Evolutionary conservation across 1,140 invertebrate genomes (phyloP).

Genomic region (Rhagoletis pomonella): DNA sequence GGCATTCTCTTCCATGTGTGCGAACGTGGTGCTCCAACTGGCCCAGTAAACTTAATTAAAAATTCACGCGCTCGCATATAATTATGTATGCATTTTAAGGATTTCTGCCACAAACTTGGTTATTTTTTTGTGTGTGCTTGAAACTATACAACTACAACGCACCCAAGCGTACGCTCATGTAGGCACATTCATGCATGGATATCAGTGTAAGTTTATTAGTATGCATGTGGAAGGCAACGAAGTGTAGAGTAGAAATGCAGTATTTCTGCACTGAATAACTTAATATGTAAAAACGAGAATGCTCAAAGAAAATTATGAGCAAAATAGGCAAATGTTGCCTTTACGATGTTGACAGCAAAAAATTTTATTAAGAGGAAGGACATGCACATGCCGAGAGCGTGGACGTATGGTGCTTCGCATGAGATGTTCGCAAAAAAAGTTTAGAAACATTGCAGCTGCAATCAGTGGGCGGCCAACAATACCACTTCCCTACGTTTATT

Average conservation of each 20-base stretch:
- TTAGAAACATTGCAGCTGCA: neutral
- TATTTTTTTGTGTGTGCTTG: neutral
- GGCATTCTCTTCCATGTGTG: neutral
- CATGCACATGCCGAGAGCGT: neutral
- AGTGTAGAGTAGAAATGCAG: slow-evolving; percentile 21
- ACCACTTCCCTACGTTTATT: neutral
- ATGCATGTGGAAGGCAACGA: slow-evolving; percentile 1
- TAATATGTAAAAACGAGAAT: slow-evolving; percentile 45
- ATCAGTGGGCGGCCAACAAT: neutral
- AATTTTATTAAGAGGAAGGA: neutral
- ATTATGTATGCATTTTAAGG: slow-evolving; percentile 53
- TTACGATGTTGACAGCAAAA: slow-evolving; percentile 33
- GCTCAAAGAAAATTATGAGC: slow-evolving; percentile 47
- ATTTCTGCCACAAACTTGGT: slow-evolving; percentile 26
- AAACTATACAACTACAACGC: slow-evolving; percentile 4
- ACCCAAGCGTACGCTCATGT: neutral
- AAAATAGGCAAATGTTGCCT: slow-evolving; percentile 43
- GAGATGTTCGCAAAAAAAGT: neutral
- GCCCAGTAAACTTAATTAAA: slow-evolving; percentile 54
- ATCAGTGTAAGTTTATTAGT: slow-evolving; percentile 26
- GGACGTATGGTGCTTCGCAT: neutral
- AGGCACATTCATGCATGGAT: neutral
- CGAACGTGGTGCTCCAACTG: neutral
- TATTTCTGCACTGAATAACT: slow-evolving; percentile 38
- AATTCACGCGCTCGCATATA: slow-evolving; percentile 27